Percentiles rank a stretch among this genome's conserved stretches.
Evolutionary conservation across 2,113 vertebrate species (phyloP).

Genomic region (Tylochromis polylepis): DNA sequence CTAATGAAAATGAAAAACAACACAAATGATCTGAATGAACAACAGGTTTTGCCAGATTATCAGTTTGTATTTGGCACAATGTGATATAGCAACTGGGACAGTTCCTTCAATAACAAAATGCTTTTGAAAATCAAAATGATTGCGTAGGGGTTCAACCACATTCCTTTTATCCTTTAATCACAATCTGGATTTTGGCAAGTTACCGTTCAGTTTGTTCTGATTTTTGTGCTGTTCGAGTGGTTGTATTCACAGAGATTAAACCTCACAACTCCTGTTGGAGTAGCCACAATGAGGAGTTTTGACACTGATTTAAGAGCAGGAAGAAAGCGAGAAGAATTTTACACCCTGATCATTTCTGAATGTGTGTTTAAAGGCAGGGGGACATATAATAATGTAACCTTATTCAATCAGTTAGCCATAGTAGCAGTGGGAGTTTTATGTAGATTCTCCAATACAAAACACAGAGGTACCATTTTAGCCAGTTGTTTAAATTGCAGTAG

Average conservation of each 20-base stretch:
- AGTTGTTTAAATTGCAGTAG: background rate
- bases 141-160: background rate
- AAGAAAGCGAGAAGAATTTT: background rate
- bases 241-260: background rate
- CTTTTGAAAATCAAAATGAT: background rate
- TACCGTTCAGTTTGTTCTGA: background rate
- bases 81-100: background rate
- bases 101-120: background rate
- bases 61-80: background rate
- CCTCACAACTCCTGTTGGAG: background rate
- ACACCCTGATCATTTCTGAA: background rate
- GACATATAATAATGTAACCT: background rate
- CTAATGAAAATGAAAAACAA: background rate
- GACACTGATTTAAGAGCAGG: background rate
- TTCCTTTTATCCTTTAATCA: background rate
- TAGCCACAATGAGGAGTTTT: background rate
- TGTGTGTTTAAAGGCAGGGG: background rate
- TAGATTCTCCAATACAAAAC: background rate
- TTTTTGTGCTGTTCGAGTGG: background rate
- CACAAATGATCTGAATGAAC: background rate
- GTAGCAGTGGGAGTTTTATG: background rate
- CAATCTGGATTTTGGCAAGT: background rate
- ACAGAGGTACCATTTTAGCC: background rate
- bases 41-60: background rate
- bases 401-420: background rate